These are phyloP conservation scores for Parascotia fuliginaria DNA, from an alignment of 2,888 invertebrate genomes.

Conservation along the genomic window DNA sequence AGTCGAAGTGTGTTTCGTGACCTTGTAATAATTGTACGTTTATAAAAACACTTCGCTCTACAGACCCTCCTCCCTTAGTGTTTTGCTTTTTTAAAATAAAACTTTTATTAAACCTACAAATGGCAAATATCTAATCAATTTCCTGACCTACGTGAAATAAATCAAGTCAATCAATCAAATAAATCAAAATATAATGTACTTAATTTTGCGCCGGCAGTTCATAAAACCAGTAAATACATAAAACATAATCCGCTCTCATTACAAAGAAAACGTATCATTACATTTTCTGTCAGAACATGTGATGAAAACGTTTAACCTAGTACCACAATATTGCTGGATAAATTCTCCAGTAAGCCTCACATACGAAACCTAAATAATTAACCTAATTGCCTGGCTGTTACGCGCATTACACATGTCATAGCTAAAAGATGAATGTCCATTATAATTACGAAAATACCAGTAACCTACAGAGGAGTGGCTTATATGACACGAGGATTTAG, in stretches of 20 bases:
- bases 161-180: too few relatives aligned
- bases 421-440: slow-evolving; percentile 64
- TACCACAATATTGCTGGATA: slow-evolving; percentile 16
- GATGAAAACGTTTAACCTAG: slow-evolving; percentile 11
- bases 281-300: neutral
- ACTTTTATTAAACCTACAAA: too few relatives aligned
- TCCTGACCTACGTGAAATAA: too few relatives aligned
- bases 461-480: slow-evolving; percentile 48
- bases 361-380: slow-evolving; percentile 46
- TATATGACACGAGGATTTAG: slow-evolving; percentile 54
- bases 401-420: slow-evolving; percentile 56
- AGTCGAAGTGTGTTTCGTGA: too few relatives aligned
- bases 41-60: too few relatives aligned
- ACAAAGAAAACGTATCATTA: neutral
- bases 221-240: neutral
- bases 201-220: neutral
- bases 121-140: too few relatives aligned
- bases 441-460: slow-evolving; percentile 70
- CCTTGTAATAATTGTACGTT: too few relatives aligned
- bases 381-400: slow-evolving; percentile 59
- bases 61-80: too few relatives aligned
- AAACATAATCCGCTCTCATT: neutral
- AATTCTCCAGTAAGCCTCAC: slow-evolving; percentile 24
- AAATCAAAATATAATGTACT: too few relatives aligned
- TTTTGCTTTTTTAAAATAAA: too few relatives aligned